A percentile compares a stretch with the other conserved stretches of the same genome.
phyloP scores from a whole-genome alignment of 2,888 invertebrate species.

The Dynastes grantii region DNA sequence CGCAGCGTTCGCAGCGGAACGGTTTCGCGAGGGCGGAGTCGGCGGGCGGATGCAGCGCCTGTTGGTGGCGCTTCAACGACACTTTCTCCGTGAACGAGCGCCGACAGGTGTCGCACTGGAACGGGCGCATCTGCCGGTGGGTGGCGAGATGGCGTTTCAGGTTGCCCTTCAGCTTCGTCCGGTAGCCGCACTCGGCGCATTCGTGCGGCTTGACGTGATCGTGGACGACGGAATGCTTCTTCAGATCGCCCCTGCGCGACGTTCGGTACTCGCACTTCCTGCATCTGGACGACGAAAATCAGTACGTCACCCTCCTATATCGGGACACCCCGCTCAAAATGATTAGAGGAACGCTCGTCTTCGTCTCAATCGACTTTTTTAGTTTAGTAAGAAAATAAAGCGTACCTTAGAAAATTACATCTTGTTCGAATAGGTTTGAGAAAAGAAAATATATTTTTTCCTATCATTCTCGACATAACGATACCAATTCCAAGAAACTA shows the following conservation, averaged over 20 bases:
- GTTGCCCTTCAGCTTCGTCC: not conserved
- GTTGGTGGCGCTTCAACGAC: not conserved
- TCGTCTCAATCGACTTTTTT: no score
- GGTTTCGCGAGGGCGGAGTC: not conserved
- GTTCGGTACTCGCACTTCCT: not conserved
- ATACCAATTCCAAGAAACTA: no score
- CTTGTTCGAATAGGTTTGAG: no score
- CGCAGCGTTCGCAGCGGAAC: not conserved
- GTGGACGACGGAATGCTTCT: not conserved
- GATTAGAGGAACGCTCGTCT: no score
- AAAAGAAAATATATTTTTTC: no score
- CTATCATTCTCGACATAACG: no score
- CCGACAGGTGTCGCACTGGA: not conserved
- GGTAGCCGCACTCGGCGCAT: not conserved
- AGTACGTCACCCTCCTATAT: no score
- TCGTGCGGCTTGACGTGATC: not conserved
- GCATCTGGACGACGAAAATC: not conserved
- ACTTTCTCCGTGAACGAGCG: not conserved
- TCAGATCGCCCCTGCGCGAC: not conserved
- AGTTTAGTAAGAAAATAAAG: no score
- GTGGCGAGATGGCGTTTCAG: not conserved
- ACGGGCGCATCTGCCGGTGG: not conserved
- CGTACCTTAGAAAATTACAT: no score
- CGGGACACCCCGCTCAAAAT: no score
- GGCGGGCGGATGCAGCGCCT: not conserved